A percentile compares a stretch with the other conserved stretches of the same genome.
phyloP scores from a whole-genome alignment of 2,113 vertebrate species.

The Ailurus styani region DNA sequence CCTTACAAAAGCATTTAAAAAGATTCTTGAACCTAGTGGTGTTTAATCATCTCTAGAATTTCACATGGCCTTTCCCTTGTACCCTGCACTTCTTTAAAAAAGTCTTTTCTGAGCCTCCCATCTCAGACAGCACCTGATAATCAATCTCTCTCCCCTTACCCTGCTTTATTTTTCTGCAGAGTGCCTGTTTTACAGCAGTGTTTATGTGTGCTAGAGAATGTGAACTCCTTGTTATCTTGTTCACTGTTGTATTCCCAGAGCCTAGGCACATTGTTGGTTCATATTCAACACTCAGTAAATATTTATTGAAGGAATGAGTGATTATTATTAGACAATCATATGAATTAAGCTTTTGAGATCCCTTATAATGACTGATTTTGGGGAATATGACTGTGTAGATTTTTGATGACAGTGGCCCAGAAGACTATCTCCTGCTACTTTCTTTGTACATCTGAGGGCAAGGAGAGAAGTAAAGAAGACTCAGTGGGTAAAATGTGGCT shows the following conservation, averaged over 20 bases:
- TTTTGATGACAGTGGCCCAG: neutral
- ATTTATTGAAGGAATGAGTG: neutral
- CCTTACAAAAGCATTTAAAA: neutral
- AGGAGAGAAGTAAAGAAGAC: neutral
- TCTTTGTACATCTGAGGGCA: neutral
- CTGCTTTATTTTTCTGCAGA: neutral
- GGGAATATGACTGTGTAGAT: neutral
- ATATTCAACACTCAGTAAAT: neutral
- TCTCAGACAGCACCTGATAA: rapidly evolving
- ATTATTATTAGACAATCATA: neutral
- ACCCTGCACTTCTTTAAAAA: neutral
- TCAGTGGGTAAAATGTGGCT: neutral
- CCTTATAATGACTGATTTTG: neutral
- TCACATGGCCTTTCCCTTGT: neutral
- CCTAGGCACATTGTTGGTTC: neutral
- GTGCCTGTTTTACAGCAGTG: neutral
- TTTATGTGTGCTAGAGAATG: neutral
- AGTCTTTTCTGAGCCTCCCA: neutral
- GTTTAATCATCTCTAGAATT: neutral
- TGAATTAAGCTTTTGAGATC: neutral
- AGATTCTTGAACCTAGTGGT: neutral
- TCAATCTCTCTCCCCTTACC: neutral
- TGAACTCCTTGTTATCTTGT: neutral
- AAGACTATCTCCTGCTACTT: neutral
- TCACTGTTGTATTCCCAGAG: neutral